Base-by-base conservation (phyloP, 2,113 vertebrate genomes). In the Sylvilagus bachmani region DNA sequence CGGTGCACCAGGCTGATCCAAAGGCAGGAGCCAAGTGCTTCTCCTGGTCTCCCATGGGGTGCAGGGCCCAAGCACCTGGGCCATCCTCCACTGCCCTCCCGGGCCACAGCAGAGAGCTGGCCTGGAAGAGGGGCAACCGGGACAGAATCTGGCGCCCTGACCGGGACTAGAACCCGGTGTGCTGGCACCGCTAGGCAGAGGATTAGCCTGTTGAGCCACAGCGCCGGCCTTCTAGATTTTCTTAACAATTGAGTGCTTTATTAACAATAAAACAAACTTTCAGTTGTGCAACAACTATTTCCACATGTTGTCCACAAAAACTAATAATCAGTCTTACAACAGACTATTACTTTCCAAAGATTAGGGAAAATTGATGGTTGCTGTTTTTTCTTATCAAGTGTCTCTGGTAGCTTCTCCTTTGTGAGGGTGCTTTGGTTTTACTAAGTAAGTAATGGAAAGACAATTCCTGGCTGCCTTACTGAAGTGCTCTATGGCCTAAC, bases 181-280 rank as follows among this genome's bases (percentile, higher is more conserved):
- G n/a, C n/a, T n/a, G n/a, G n/a, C n/a, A n/a, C n/a, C n/a, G n/a
- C n/a, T n/a, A n/a, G n/a, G n/a, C n/a, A n/a, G n/a, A n/a, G n/a
- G n/a, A n/a, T n/a, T n/a, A n/a, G n/a, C n/a, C n/a, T n/a, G n/a
- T n/a, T n/a, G n/a, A n/a, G n/a, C n/a, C n/a, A n/a, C n/a, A n/a
- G n/a, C n/a, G n/a, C n/a, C n/a, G n/a, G n/a, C n/a, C n/a, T 74
- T 58, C 25, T 93, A 62, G 51, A 51, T 93, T 82, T 75, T 81
- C 31, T 86, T 33, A 95, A 88, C 10, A 14, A 5, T 87, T 71
- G 22, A 6, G 10, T 85, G 2, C 5, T 33, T 91, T 73, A n/a
- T 78, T 81, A 90, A 64, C 51, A 89, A 69, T 81, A 53, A 89
- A 44, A 22, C 21, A 85, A 33, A 11, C 58, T 29, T 93, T 21